These are phyloP conservation scores for Drosophila kanekoi DNA, from an alignment of 2,888 invertebrate genomes.

Conservation along the genomic window DNA sequence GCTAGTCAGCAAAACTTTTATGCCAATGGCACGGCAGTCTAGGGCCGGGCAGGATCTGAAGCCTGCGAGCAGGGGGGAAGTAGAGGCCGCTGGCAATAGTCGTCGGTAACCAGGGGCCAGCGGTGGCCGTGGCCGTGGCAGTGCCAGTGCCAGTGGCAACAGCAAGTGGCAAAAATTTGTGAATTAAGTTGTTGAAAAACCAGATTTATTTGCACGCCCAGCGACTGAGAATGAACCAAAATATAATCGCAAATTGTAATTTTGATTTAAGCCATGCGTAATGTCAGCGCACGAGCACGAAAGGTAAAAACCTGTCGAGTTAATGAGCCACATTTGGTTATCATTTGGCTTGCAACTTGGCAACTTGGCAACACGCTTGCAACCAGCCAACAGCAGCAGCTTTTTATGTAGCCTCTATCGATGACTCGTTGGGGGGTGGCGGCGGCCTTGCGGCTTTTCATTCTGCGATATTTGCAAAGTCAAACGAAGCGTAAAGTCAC, in stretches of 20 bases:
- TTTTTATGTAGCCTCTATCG: constrained; percentile 63
- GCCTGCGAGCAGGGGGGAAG: background rate
- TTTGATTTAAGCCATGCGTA: constrained; percentile 39
- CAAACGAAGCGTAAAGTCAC: constrained; percentile 84
- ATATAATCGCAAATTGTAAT: constrained; percentile 57
- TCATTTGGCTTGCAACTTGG: constrained; percentile 72
- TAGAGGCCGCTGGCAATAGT: constrained; percentile 23
- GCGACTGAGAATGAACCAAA: constrained; percentile 16
- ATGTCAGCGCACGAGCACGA: constrained; percentile 23
- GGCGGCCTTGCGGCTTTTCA: constrained; percentile 39
- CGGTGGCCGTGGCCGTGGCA: constrained; percentile 5
- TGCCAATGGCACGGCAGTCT: constrained; percentile 58
- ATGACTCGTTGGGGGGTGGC: constrained; percentile 41
- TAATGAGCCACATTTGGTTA: constrained; percentile 82
- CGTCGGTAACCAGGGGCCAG: constrained; percentile 14
- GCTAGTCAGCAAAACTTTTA: constrained; percentile 83
- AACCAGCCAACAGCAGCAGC: constrained; percentile 36
- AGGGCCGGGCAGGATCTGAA: constrained; percentile 19
- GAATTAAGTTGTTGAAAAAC: constrained; percentile 76
- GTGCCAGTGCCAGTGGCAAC: too few species aligned
- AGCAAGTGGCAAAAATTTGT: constrained; percentile 54
- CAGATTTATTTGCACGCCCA: constrained; percentile 63
- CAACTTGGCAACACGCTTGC: constrained; percentile 28
- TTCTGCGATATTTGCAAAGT: constrained; percentile 82
- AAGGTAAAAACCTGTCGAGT: constrained; percentile 46